These are phyloP conservation scores for Pangasius macronema DNA, from an alignment of 2,797 vertebrate species.

Conservation along the genomic window DNA sequence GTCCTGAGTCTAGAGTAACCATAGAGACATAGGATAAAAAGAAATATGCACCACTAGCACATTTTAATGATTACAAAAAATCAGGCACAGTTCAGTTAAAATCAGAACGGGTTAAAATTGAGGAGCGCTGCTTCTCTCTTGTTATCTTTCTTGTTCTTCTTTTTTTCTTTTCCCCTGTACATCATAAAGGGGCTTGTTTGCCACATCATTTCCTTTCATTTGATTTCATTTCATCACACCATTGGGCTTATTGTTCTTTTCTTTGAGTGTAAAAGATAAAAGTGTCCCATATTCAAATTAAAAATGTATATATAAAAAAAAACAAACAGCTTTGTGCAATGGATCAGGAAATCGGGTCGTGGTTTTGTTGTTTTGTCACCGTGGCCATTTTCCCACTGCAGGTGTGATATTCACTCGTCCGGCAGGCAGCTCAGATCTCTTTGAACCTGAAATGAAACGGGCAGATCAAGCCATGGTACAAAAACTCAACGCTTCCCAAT, in stretches of 20 bases:
- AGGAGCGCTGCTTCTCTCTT: slow-evolving; percentile 39
- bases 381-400: slow-evolving; percentile 29
- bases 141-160: not conserved
- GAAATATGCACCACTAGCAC: slow-evolving; percentile 36
- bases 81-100: slow-evolving; percentile 36
- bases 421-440: slow-evolving; percentile 67
- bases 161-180: not conserved
- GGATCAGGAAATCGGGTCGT: slow-evolving; percentile 33
- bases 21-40: slow-evolving; percentile 39
- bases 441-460: slow-evolving; percentile 67
- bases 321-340: slow-evolving; percentile 32
- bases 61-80: slow-evolving; percentile 59
- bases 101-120: slow-evolving; percentile 27
- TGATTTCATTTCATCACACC: slow-evolving; percentile 27
- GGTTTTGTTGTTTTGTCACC: slow-evolving; percentile 23
- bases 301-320: slow-evolving; percentile 27
- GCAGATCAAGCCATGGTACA: slow-evolving; percentile 38
- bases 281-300: slow-evolving; percentile 48
- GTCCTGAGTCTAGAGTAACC: slow-evolving; percentile 22
- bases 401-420: slow-evolving; percentile 51
- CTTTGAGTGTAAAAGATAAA: slow-evolving; percentile 57
- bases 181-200: not conserved
- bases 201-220: slow-evolving; percentile 19
- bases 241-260: slow-evolving; percentile 38
- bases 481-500: slow-evolving; percentile 36